These are phyloP conservation scores for Naso thynnoides DNA, from an alignment of 2,797 vertebrate genomes.

Conservation along the genomic window DNA sequence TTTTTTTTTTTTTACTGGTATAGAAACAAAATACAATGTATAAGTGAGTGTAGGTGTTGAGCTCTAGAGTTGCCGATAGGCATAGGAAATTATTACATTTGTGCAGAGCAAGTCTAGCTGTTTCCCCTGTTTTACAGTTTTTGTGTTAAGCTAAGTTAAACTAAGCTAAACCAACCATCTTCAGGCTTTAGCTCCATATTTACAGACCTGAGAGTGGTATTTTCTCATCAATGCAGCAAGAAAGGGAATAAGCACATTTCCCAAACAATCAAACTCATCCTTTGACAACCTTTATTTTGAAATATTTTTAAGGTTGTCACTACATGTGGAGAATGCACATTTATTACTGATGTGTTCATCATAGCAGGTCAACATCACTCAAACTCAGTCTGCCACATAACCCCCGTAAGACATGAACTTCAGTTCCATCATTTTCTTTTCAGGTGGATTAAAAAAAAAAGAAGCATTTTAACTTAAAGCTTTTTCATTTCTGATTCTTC, in stretches of 20 bases:
- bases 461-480: background rate
- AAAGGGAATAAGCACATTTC: background rate
- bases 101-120: background rate
- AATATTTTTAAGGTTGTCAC: background rate
- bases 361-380: constrained; percentile 15
- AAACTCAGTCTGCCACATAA: no score
- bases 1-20: background rate
- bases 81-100: background rate
- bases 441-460: background rate
- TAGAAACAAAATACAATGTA: background rate
- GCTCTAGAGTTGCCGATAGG: background rate
- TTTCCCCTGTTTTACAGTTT: background rate
- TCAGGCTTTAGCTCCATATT: background rate
- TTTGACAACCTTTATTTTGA: background rate
- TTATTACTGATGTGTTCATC: constrained; percentile 7
- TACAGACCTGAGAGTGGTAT: background rate
- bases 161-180: background rate
- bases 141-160: background rate
- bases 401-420: background rate
- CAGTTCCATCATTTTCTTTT: no score
- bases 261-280: background rate
- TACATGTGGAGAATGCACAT: background rate
- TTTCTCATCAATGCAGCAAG: no score
- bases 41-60: background rate
- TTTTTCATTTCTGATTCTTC: background rate